phyloP scores from a whole-genome alignment of 2,797 vertebrate species.

The Calcarius lapponicus region DNA sequence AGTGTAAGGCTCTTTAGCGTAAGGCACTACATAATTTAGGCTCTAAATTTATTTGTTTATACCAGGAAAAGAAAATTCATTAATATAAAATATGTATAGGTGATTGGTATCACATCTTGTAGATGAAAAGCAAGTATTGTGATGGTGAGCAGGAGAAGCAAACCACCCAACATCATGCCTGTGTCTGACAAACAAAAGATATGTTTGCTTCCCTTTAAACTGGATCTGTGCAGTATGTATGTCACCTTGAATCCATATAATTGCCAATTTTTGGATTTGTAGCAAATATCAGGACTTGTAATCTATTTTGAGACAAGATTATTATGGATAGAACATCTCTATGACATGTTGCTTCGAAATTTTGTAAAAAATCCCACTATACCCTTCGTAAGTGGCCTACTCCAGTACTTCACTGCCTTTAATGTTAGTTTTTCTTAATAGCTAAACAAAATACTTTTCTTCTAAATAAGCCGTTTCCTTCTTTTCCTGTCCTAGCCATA shows the following conservation, averaged over 20 bases:
- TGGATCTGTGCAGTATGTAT: background rate
- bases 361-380: background rate
- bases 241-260: background rate
- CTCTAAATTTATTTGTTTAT: background rate
- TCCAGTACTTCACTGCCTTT: background rate
- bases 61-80: background rate
- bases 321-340: background rate
- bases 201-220: background rate
- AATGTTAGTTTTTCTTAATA: background rate
- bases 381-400: fast-evolving
- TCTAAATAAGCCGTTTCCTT: background rate
- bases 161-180: background rate
- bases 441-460: background rate
- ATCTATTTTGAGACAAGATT: background rate
- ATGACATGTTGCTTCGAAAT: background rate
- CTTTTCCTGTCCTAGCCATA: background rate
- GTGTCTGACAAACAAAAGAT: background rate
- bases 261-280: background rate
- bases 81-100: background rate
- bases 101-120: background rate
- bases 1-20: background rate
- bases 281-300: background rate
- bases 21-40: background rate
- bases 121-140: background rate
- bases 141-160: background rate